Percentiles rank a stretch among this genome's conserved stretches.
phyloP scores from a whole-genome alignment of 2,888 invertebrate species.

The Diadromus collaris region DNA sequence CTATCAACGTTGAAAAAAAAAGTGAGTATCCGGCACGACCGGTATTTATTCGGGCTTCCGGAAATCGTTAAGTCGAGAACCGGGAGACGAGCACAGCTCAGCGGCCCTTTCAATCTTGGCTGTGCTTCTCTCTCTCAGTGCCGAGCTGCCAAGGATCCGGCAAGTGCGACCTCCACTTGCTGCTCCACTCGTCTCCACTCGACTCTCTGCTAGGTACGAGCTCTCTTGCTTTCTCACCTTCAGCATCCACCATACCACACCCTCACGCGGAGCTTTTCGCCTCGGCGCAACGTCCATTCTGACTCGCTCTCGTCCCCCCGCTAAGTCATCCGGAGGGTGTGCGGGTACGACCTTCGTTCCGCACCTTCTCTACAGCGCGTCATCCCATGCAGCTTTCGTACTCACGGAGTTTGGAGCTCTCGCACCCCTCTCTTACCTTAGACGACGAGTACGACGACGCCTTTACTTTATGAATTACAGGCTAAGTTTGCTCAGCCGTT shows the following conservation, averaged over 20 bases:
- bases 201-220: slow-evolving; percentile 37
- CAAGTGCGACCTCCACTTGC: slow-evolving; percentile 33
- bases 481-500: slow-evolving; percentile 64
- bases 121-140: slow-evolving; percentile 7
- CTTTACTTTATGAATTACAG: slow-evolving; percentile 69
- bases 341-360: slow-evolving; percentile 44
- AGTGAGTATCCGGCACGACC: not conserved
- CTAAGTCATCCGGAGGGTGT: slow-evolving; percentile 45
- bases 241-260: slow-evolving; percentile 7
- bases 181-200: slow-evolving; percentile 29
- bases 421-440: not conserved
- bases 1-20: slow-evolving; percentile 18
- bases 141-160: not conserved
- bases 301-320: slow-evolving; percentile 34
- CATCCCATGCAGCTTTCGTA: slow-evolving; percentile 31
- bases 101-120: not conserved
- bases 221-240: slow-evolving; percentile 52
- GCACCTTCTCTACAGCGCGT: slow-evolving; percentile 39
- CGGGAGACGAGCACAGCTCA: slow-evolving; percentile 9
- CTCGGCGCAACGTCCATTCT: slow-evolving; percentile 16
- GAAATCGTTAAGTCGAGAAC: slow-evolving; percentile 37
- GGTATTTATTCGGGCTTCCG: slow-evolving; percentile 31
- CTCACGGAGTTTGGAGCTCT: slow-evolving; percentile 39
- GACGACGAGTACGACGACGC: slow-evolving; percentile 52
- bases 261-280: not conserved